Evolutionary conservation across 1,140 invertebrate species (phyloP).

Genomic region (Trinorchestia longiramus): DNA sequence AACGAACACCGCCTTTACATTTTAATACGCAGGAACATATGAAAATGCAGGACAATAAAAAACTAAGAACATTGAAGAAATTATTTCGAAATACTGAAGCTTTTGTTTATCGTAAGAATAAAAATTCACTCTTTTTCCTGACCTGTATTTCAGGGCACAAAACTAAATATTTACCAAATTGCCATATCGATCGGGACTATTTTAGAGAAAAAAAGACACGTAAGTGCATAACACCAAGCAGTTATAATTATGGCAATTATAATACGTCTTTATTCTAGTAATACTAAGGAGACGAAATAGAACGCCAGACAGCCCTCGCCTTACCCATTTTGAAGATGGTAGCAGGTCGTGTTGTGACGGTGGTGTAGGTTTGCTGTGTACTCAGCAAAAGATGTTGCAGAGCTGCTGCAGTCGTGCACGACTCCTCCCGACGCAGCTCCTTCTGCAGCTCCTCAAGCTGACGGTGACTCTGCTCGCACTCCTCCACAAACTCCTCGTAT

Average conservation of each 20-base stretch:
- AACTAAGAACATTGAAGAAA: no score
- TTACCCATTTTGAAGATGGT: slow-evolving; percentile 64
- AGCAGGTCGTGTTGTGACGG: slow-evolving; percentile 60
- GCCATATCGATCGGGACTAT: neutral
- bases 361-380: slow-evolving; percentile 62
- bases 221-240: neutral
- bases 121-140: no score
- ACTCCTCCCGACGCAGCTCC: slow-evolving; percentile 64
- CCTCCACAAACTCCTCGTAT: slow-evolving; percentile 66
- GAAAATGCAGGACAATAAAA: no score
- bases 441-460: slow-evolving; percentile 65
- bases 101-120: no score
- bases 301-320: neutral
- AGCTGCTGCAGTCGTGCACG: slow-evolving; percentile 63
- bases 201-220: neutral
- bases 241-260: neutral
- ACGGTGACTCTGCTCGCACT: slow-evolving; percentile 61
- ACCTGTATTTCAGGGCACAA: no score
- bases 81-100: no score
- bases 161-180: neutral
- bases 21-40: no score
- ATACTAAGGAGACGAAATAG: neutral
- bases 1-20: no score
- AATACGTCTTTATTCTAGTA: no score
- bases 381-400: slow-evolving; percentile 65